These are phyloP conservation scores for Paramisgurnus dabryanus DNA, from an alignment of 2,113 vertebrate species.

Conservation along the genomic window DNA sequence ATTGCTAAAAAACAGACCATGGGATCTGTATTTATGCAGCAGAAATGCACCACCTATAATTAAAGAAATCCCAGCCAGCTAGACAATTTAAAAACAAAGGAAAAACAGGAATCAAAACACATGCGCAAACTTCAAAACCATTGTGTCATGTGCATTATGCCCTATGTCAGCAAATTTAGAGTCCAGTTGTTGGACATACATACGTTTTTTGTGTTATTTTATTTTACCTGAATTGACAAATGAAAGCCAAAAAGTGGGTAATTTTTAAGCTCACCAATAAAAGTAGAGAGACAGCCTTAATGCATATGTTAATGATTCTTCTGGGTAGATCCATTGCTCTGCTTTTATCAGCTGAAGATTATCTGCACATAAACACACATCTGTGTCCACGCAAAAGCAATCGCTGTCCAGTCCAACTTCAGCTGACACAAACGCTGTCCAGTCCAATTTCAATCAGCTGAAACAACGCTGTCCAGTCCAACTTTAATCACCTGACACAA, in stretches of 20 bases:
- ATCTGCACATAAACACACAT: not conserved
- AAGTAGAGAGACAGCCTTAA: slow-evolving; percentile 56
- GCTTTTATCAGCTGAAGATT: not conserved
- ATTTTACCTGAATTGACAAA: not conserved
- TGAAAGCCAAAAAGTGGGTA: not conserved
- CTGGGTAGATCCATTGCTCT: not conserved
- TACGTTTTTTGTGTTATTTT: no score
- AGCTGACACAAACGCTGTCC: not conserved
- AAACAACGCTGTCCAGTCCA: no score
- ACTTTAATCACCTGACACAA: no score
- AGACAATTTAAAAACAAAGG: not conserved
- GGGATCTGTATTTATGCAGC: slow-evolving; percentile 56
- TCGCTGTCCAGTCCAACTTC: not conserved
- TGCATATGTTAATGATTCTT: slow-evolving; percentile 20
- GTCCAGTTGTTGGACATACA: no score
- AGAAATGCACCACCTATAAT: slow-evolving; percentile 59
- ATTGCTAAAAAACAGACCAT: slow-evolving; percentile 52
- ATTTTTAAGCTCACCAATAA: slow-evolving; percentile 58
- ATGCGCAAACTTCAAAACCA: not conserved
- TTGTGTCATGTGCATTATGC: not conserved
- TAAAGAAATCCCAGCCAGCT: slow-evolving; percentile 59
- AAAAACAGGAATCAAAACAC: not conserved
- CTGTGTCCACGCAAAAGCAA: not conserved
- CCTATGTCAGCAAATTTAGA: not conserved
- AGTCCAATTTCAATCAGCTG: not conserved